Percentiles rank a stretch among this genome's conserved stretches.
These are phyloP conservation scores for Anthopleura xanthogrammica DNA, from an alignment of 92 coral and sea anemone genomes.

Conservation along the genomic window DNA sequence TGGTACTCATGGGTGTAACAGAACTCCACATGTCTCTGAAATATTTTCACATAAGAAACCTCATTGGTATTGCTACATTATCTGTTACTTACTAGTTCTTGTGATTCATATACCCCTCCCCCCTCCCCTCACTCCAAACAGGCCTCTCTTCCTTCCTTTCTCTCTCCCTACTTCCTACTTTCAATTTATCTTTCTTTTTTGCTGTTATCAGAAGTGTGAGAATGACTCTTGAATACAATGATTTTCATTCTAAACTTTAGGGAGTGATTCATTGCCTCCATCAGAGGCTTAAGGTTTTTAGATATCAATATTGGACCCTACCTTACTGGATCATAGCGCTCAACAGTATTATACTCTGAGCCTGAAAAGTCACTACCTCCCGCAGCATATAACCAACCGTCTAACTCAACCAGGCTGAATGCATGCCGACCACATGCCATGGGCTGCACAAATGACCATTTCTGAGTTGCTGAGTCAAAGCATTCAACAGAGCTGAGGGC, in stretches of 20 bases:
- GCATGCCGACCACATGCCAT: conserved; percentile 94
- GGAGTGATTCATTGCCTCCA: too few species aligned
- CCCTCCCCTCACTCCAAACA: too few species aligned
- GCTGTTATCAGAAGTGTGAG: too few species aligned
- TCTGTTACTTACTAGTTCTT: too few species aligned
- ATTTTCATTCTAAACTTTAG: too few species aligned
- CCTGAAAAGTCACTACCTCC: conserved; percentile 97
- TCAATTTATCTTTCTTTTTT: too few species aligned
- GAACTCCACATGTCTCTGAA: conserved; percentile 86
- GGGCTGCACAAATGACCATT: conserved; percentile 84
- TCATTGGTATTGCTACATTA: too few species aligned
- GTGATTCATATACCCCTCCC: too few species aligned
- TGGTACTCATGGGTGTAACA: conserved; percentile 83
- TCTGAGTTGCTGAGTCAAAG: conserved; percentile 69
- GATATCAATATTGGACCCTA: conserved; percentile 10
- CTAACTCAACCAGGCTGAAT: conserved; percentile 91
- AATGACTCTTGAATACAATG: too few species aligned
- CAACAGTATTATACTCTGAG: conserved; percentile 88
- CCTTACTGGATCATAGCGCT: conserved; percentile 98
- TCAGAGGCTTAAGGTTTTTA: neutral
- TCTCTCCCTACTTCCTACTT: too few species aligned
- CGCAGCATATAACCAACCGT: conserved; percentile 98
- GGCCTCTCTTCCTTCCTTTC: too few species aligned
- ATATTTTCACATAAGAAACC: too few species aligned
- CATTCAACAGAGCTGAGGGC: conserved; percentile 93